Percentiles rank a stretch among this genome's conserved stretches.
phyloP scores from a whole-genome alignment of 1,140 invertebrate species.

The Ctenoplectra terminalis region DNA sequence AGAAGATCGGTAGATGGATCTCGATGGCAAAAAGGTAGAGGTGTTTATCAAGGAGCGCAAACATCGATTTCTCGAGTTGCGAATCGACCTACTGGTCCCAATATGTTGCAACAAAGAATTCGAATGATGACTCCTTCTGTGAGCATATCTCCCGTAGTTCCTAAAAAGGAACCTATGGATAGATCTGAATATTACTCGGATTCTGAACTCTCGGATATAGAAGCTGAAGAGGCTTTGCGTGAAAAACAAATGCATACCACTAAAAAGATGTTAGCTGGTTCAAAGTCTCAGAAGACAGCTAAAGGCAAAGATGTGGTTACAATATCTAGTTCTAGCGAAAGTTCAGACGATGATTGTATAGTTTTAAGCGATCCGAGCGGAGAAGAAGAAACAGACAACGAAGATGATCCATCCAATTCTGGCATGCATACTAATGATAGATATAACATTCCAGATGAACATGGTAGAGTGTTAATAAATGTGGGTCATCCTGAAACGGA shows the following conservation, averaged over 20 bases:
- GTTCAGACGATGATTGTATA: conserved; percentile 91
- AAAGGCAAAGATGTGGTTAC: conserved; percentile 84
- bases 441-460: conserved; percentile 95
- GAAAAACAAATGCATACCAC: conserved; percentile 76
- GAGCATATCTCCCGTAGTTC: conserved; percentile 82
- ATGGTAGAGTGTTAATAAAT: conserved; percentile 97
- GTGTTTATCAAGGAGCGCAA: conserved; percentile 71
- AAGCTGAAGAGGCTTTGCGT: conserved; percentile 76
- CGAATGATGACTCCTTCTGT: conserved; percentile 83
- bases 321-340: conserved; percentile 87
- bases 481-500: conserved; percentile 97
- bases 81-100: conserved; percentile 66
- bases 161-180: conserved; percentile 80
- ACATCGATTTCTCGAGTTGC: conserved; percentile 80
- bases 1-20: conserved; percentile 75
- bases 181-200: conserved; percentile 78
- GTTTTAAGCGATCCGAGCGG: conserved; percentile 88
- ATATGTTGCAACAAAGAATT: conserved; percentile 79
- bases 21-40: conserved; percentile 72
- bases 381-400: conserved; percentile 85
- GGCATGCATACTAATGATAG: conserved; percentile 94
- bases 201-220: conserved; percentile 78
- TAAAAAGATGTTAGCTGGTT: conserved; percentile 71
- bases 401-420: conserved; percentile 87
- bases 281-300: conserved; percentile 76